These are phyloP conservation scores for Drosophila yooni DNA, from an alignment of 2,888 invertebrate species.

Conservation along the genomic window DNA sequence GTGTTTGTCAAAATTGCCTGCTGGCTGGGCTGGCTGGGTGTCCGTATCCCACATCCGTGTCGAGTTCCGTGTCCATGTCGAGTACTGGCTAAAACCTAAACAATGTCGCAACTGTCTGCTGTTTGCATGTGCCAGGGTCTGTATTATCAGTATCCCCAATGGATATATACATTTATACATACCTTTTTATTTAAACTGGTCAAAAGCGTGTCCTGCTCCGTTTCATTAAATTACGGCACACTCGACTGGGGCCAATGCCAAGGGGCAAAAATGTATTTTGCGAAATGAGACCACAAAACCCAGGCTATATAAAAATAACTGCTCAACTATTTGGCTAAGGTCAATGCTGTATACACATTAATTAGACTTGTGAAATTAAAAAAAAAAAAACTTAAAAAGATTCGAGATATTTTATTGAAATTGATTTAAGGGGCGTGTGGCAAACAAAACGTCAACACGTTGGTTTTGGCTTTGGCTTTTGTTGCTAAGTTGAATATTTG, in stretches of 20 bases:
- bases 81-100: slow-evolving; percentile 80
- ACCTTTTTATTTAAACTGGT: background rate
- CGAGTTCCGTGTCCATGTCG: slow-evolving; percentile 50
- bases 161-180: background rate
- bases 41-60: slow-evolving; percentile 28
- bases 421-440: slow-evolving; percentile 18
- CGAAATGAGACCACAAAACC: slow-evolving; percentile 14
- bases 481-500: slow-evolving; percentile 26
- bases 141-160: slow-evolving; percentile 27
- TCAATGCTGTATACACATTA: slow-evolving; percentile 40
- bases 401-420: slow-evolving; percentile 28
- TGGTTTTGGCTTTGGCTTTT: slow-evolving; percentile 29
- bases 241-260: slow-evolving; percentile 10
- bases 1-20: slow-evolving; percentile 70
- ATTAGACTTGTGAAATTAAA: slow-evolving; percentile 38
- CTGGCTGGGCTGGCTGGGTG: slow-evolving; percentile 40
- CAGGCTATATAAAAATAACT: slow-evolving; percentile 18
- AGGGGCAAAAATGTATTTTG: slow-evolving; percentile 7
- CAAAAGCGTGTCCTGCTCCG: slow-evolving; percentile 41
- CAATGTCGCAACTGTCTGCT: slow-evolving; percentile 68
- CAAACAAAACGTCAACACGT: slow-evolving; percentile 40
- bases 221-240: slow-evolving; percentile 43
- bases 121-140: slow-evolving; percentile 24
- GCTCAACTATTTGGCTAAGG: slow-evolving; percentile 41
- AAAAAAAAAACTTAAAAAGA: background rate